phyloP scores from a whole-genome alignment of 2,113 vertebrate genomes.

The Sus scrofa region DNA sequence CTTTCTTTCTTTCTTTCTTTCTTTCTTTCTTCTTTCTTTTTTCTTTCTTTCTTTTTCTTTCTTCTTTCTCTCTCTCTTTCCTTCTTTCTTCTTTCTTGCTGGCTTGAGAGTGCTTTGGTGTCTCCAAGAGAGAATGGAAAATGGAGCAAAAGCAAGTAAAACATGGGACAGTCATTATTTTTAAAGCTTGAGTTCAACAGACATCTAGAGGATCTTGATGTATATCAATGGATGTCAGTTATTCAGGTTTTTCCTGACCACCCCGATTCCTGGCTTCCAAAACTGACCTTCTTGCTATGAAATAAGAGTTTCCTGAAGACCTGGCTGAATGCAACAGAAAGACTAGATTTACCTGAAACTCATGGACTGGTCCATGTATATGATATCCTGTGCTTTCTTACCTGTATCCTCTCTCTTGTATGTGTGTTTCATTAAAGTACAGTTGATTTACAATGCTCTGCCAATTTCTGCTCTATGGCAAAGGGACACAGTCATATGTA shows the following conservation, averaged over 20 bases:
- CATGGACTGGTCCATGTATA: not conserved
- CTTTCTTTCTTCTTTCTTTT: no score
- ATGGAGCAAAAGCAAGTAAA: not conserved
- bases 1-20: no score
- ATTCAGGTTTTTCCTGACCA: not conserved
- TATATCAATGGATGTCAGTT: not conserved
- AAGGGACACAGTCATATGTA: no score
- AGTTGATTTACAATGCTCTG: no score
- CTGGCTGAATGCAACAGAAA: not conserved
- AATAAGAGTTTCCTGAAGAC: not conserved
- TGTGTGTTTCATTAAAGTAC: no score
- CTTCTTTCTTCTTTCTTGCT: no score
- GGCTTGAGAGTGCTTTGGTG: not conserved
- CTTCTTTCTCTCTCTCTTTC: no score
- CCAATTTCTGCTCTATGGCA: no score
- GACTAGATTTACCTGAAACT: not conserved
- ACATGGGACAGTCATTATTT: not conserved
- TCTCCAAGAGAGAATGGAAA: not conserved
- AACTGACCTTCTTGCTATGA: not conserved
- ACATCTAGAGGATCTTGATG: not conserved
- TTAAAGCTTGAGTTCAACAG: not conserved
- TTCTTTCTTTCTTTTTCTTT: no score
- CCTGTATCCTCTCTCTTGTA: not conserved
- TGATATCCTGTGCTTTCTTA: accelerated
- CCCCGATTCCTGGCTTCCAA: not conserved